A percentile compares a stretch with the other conserved stretches of the same genome.
These are phyloP conservation scores for Agrotis exclamationis DNA, from an alignment of 2,888 invertebrate genomes.

Conservation along the genomic window DNA sequence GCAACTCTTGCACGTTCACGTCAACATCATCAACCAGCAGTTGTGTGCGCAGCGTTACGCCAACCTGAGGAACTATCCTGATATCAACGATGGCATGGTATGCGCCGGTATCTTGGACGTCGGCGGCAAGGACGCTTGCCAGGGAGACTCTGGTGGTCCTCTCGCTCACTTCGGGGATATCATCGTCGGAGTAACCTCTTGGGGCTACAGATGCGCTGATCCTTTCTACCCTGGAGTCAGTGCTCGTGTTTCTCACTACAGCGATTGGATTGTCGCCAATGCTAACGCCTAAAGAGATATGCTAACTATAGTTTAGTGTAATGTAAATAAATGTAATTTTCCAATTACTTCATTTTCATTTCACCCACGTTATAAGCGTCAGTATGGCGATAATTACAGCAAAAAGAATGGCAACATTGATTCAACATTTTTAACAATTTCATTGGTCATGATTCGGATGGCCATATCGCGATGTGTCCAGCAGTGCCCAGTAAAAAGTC, in stretches of 20 bases:
- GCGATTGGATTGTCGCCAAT: conserved; percentile 75
- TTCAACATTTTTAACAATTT: too few species aligned
- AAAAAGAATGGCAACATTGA: too few species aligned
- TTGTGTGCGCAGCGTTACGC: conserved; percentile 72
- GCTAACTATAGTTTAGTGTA: background rate
- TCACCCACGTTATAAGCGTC: too few species aligned
- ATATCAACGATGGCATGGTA: conserved; percentile 68
- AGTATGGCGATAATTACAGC: too few species aligned
- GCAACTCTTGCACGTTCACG: conserved; percentile 58
- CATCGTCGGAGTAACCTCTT: conserved; percentile 86
- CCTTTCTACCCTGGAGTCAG: conserved; percentile 87
- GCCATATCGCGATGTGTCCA: too few species aligned
- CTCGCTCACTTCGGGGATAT: conserved; percentile 75
- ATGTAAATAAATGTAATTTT: background rate
- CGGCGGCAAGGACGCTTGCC: conserved; percentile 80
- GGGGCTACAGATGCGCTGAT: conserved; percentile 86
- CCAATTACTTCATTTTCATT: background rate
- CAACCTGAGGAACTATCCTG: conserved; percentile 63
- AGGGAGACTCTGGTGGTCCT: conserved; percentile 90
- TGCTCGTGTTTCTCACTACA: conserved; percentile 79
- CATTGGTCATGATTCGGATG: too few species aligned
- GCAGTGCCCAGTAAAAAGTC: too few species aligned
- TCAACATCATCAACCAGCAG: conserved; percentile 70
- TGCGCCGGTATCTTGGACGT: conserved; percentile 73
- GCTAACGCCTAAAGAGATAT: conserved; percentile 22